Evolutionary conservation across 2,888 invertebrate genomes (phyloP).

Genomic region (Drosophila mimica): DNA sequence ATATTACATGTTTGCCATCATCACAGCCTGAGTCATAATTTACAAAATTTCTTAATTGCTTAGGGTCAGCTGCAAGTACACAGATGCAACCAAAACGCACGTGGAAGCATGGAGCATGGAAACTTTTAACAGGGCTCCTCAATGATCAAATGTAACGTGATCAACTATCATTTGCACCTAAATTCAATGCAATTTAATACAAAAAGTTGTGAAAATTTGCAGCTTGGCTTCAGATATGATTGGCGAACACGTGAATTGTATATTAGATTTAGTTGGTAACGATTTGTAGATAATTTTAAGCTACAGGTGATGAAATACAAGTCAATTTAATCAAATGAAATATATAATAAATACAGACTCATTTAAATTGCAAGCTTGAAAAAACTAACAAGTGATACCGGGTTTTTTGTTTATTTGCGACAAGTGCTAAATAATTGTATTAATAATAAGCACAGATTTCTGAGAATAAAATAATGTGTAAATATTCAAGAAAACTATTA

Average conservation of each 20-base stretch:
- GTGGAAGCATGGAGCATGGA: background rate
- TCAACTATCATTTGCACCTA: conserved; percentile 3
- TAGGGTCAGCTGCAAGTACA: conserved; percentile 55
- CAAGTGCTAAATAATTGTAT: too few relatives aligned
- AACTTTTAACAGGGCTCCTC: background rate
- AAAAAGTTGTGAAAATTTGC: background rate
- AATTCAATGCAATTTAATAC: background rate
- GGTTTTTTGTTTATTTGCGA: too few relatives aligned
- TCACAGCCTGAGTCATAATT: conserved; percentile 63
- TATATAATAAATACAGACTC: too few relatives aligned
- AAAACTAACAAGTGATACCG: too few relatives aligned
- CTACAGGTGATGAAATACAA: background rate
- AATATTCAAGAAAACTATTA: too few relatives aligned
- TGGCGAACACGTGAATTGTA: background rate
- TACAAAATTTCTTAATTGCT: conserved; percentile 79
- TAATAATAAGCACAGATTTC: too few relatives aligned
- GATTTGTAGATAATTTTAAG: background rate
- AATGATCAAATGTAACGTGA: background rate
- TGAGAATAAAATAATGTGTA: too few relatives aligned
- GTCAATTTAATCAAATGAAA: too few relatives aligned
- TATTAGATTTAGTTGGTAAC: background rate
- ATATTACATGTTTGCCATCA: conserved; percentile 58
- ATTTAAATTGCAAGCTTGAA: too few relatives aligned
- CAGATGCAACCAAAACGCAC: conserved; percentile 5
- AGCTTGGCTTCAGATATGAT: background rate